A percentile compares a stretch with the other conserved stretches of the same genome.
Conservation (phyloP, 2,113 vertebrate species). For the Pollimyrus isidori region DNA sequence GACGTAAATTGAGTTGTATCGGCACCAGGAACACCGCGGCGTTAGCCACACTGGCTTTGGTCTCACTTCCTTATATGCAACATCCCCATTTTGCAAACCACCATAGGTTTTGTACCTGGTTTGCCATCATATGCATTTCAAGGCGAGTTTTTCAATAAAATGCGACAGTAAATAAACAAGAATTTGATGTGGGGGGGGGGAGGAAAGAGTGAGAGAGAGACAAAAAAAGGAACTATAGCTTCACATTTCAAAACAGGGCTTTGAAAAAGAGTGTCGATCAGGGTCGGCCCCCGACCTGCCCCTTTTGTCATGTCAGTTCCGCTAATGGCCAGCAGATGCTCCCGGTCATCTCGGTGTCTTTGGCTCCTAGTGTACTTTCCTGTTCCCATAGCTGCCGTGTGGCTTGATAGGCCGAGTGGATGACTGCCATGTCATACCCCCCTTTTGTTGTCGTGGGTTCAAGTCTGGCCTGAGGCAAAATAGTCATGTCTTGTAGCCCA, state of each 20-base stretch:
- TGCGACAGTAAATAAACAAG: not conserved
- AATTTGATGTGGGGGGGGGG: not conserved
- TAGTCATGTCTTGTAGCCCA: too few relatives aligned
- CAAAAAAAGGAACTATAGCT: not conserved
- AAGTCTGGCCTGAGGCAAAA: not conserved
- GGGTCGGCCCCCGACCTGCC: not conserved
- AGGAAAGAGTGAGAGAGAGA: not conserved
- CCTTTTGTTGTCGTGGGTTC: not conserved
- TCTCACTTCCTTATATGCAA: not conserved
- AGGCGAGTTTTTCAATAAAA: not conserved
- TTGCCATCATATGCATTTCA: not conserved
- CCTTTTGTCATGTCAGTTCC: not conserved
- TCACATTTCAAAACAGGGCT: not conserved
- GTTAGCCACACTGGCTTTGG: not conserved
- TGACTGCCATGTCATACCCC: not conserved
- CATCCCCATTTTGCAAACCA: not conserved
- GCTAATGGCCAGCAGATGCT: not conserved
- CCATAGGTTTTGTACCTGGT: not conserved
- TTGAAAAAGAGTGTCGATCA: not conserved
- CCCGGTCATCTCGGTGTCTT: not conserved
- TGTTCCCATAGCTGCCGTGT: not conserved
- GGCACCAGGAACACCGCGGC: not conserved
- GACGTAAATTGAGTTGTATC: not conserved
- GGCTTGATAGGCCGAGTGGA: not conserved
- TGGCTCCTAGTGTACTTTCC: not conserved